Base-by-base conservation (phyloP, 2,797 vertebrate genomes). In the Epinephelus coioides region DNA sequence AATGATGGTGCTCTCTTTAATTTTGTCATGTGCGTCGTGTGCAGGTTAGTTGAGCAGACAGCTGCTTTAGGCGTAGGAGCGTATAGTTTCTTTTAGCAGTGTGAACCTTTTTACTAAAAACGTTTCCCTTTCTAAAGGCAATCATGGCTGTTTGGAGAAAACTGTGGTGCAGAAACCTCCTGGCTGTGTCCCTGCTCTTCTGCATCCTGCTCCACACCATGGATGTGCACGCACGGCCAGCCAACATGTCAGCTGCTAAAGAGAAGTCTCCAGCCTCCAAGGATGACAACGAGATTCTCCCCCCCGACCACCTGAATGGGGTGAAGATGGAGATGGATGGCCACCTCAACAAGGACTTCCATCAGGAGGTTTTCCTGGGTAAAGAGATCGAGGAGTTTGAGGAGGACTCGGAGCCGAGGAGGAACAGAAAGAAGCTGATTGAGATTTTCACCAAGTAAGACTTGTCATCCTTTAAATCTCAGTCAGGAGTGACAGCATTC, bases 301-400 rank as follows among this genome's bases (percentile, higher is more conserved):
- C 98, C 8, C 97, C 96, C 0, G 98, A 99, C 72, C 98, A 99
- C 91, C 91, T 99, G 86, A 99, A 98, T 0, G 98, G 97, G 0
- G 85, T 99, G 69, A 99, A 98, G 81, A 85, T 99, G 95, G 98
- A 99, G 90, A 95, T 96, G 96, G 98, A 99, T 0, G 98, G 98
- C 0, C 97, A 98, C 63, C 96, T 99, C 4, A 99, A 99, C 90
- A 97, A 95, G 80, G 98, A 97, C 46, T 99, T 99, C 81, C 98
- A 99, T 54, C 98, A 99, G 84, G 98, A 99, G 79, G 97, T 99
- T 60, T 99, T 99, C 81, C 94, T 99, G 60, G 98, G 98, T 0
- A 98, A 97, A 62, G 97, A 98, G 4, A 95, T 96, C 69, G 98
- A 97, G 10, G 97, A 97, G 46, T 99, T 99, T 27, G 97, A 99